These are phyloP conservation scores for Cygnus atratus DNA, from an alignment of 2,113 vertebrate species.

Conservation along the genomic window DNA sequence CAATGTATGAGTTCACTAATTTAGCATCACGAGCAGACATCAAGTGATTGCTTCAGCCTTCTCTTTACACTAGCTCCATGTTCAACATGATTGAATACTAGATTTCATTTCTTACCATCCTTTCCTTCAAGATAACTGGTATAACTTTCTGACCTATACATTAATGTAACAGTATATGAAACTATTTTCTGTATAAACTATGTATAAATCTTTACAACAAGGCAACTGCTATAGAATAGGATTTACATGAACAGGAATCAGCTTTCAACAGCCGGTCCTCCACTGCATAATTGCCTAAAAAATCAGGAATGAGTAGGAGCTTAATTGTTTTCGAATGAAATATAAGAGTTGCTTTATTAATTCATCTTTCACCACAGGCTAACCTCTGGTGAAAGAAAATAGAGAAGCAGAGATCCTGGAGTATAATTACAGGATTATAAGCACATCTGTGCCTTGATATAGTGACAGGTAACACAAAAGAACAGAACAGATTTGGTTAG, in stretches of 20 bases:
- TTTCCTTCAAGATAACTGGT: neutral
- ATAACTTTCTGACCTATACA: neutral
- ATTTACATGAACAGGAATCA: neutral
- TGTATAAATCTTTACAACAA: neutral
- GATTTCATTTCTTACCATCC: neutral
- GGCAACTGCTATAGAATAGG: neutral
- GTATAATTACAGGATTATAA: neutral
- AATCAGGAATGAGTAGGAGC: neutral
- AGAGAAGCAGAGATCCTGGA: neutral
- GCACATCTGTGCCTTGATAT: neutral
- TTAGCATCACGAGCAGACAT: neutral
- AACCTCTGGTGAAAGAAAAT: neutral
- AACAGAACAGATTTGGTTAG: neutral
- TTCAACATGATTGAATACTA: neutral
- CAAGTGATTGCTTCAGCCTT: neutral
- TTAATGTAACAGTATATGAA: neutral
- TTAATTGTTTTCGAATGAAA: neutral
- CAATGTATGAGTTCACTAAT: neutral
- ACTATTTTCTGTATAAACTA: neutral
- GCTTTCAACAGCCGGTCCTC: neutral
- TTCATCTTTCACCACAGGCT: neutral
- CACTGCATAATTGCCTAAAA: neutral
- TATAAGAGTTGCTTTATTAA: neutral
- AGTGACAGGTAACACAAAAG: neutral
- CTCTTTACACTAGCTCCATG: neutral